Conservation (phyloP, 30 jellyfish, hydroid and myxozoan species). For the Sanderia malayensis region DNA sequence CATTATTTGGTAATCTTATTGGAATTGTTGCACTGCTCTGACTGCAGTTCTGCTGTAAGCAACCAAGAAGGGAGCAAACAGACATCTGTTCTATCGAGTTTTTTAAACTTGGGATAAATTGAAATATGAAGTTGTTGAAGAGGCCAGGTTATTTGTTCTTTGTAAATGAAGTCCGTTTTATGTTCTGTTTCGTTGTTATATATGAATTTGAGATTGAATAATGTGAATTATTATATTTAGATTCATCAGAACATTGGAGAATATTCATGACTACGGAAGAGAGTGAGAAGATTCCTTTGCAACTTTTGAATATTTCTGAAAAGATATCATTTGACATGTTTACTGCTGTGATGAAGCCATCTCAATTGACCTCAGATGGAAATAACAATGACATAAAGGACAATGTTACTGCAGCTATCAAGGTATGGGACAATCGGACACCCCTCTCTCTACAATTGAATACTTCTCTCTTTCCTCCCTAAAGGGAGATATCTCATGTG, state of each 20-base stretch:
- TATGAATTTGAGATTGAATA: neutral
- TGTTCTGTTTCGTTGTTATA: neutral
- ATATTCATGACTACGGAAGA: constrained; percentile 52
- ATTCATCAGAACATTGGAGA: constrained; percentile 18
- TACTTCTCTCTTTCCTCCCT: no score
- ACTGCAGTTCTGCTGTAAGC: no score
- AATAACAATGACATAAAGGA: constrained; percentile 3
- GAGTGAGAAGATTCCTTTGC: constrained; percentile 23
- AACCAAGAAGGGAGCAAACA: neutral
- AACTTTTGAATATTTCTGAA: constrained; percentile 34
- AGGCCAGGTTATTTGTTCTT: neutral
- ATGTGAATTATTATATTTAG: constrained; percentile 3
- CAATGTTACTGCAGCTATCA: constrained; percentile 7
- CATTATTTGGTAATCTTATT: neutral
- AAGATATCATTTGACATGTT: constrained; percentile 33
- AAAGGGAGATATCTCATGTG: no score
- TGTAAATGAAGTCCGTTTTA: neutral
- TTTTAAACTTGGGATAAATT: neutral
- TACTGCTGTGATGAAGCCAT: neutral
- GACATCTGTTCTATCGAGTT: neutral
- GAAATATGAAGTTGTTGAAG: neutral
- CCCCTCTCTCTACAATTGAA: no score
- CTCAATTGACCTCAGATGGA: neutral
- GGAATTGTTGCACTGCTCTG: no score
- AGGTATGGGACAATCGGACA: no score